Evolutionary conservation across 1,140 invertebrate species (phyloP), one percentile per base, ranked within the genome.

Genomic region (Magallana angulata): DNA sequence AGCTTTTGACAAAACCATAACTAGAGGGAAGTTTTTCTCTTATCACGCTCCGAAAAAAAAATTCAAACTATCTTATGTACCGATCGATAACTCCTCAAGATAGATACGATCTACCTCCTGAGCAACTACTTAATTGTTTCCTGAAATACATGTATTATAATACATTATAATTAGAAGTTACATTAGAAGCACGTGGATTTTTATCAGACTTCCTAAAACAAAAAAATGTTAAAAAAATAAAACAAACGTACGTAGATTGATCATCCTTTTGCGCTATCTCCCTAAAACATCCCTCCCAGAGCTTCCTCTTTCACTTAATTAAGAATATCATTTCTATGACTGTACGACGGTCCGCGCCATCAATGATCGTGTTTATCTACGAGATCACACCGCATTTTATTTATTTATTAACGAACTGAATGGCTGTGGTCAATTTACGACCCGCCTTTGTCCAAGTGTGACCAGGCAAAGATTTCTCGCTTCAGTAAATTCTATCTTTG

Each of bases 11-110:
- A 30, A 76, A 12, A 76, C 36, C 24, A 48, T 48, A 76, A 76
- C 68, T 76, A 76, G 18, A 24, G 24, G 68, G 68, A 76, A 76
- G 68, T 76, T 76, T 76, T 76, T 76, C 68, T 30, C 36, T 48
- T 48, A 48, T 48, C 36, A 48, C 36, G 36, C 36, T 48, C 36
- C 36, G 5, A 48, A 48, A 5, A 48, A 48, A 48, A 48, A 48
- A 48, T 48, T 48, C 24, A 48, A 48, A 48, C 5, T 48, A 48
- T 48, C 36, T 48, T 48, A 48, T 48, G 36, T 48, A 48, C 36
- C 36, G 36, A 24, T 24, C 24, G 24, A 48, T 5, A 48, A 48
- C 36, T 48, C 36, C 36, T 48, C 36, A 48, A 48, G 36, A 48
- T 48, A 48, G 36, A 48, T 48, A 48, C 36, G 36, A 48, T 48